These are phyloP conservation scores for Aquatica leii DNA, from an alignment of 2,888 invertebrate species.

Conservation along the genomic window DNA sequence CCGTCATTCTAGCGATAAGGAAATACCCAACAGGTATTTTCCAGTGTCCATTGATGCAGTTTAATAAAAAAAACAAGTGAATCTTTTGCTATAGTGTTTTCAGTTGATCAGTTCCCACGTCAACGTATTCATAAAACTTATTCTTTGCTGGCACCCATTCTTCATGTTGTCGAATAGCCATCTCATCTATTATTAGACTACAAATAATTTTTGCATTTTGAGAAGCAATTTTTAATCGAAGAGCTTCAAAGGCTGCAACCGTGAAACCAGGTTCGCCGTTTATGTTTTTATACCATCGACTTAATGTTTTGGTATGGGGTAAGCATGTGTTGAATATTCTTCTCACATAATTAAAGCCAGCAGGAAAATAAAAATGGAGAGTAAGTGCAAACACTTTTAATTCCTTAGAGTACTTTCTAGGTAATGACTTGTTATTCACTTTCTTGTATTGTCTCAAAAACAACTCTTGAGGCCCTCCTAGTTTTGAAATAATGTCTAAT, in stretches of 20 bases:
- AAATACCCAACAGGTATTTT: constrained; percentile 3
- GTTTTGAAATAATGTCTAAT: neutral
- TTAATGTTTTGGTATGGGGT: neutral
- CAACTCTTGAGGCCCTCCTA: constrained; percentile 4
- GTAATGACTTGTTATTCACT: neutral
- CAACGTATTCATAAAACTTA: neutral
- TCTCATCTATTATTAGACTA: neutral
- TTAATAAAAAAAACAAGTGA: neutral
- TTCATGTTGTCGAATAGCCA: neutral
- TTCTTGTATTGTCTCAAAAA: neutral
- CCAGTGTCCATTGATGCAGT: neutral
- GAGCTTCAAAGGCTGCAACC: neutral
- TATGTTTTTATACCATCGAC: no score
- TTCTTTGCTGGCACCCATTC: neutral
- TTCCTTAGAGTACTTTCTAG: neutral
- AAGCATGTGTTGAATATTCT: neutral
- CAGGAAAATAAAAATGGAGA: neutral
- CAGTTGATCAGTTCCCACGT: neutral
- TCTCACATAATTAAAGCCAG: neutral
- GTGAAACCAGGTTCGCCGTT: neutral
- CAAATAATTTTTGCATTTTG: neutral
- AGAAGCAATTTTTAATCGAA: neutral
- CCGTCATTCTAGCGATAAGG: neutral
- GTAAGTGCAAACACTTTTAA: constrained; percentile 1
- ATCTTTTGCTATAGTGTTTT: neutral